A percentile compares a stretch with the other conserved stretches of the same genome.
These are phyloP conservation scores for Crotalus helleri DNA, from an alignment of 2,113 vertebrate species.

Conservation along the genomic window DNA sequence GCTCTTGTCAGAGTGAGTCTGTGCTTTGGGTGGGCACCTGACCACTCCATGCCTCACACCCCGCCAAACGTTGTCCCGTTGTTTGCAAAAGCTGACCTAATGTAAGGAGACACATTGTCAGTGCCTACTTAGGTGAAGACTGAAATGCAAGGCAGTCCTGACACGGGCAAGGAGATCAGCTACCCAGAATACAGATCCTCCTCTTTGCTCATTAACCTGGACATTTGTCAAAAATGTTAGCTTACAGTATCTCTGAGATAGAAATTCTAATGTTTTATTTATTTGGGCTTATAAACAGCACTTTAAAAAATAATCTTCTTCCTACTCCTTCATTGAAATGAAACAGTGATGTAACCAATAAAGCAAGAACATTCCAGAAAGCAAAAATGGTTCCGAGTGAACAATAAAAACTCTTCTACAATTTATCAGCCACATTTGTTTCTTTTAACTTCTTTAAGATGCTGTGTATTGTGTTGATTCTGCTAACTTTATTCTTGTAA, in stretches of 20 bases:
- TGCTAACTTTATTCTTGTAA: constrained; percentile 76
- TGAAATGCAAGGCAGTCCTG: not conserved
- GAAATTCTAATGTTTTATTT: constrained; percentile 55
- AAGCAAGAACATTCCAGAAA: constrained; percentile 67
- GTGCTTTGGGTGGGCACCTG: constrained; percentile 67
- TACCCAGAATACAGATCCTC: constrained; percentile 16
- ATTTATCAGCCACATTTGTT: constrained; percentile 67
- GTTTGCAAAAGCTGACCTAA: constrained; percentile 46
- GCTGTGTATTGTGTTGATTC: constrained; percentile 68
- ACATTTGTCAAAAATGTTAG: constrained; percentile 47
- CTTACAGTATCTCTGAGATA: not conserved
- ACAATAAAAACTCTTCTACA: constrained; percentile 70
- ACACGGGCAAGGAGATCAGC: constrained; percentile 14
- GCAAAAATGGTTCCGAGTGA: constrained; percentile 74
- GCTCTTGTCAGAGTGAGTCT: constrained; percentile 33
- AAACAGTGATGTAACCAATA: constrained; percentile 60
- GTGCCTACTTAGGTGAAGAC: not conserved
- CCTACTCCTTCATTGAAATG: constrained; percentile 70
- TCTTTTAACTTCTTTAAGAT: constrained; percentile 43
- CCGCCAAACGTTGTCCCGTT: constrained; percentile 52
- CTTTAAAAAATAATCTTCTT: constrained; percentile 66
- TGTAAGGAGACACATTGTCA: constrained; percentile 49
- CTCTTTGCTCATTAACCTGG: constrained; percentile 27
- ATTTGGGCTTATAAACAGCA: constrained; percentile 65
- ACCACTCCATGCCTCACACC: constrained; percentile 47